Evolutionary conservation across 1,140 invertebrate species (phyloP), one percentile per base, ranked within the genome.

Genomic region (Micrasema minimum): DNA sequence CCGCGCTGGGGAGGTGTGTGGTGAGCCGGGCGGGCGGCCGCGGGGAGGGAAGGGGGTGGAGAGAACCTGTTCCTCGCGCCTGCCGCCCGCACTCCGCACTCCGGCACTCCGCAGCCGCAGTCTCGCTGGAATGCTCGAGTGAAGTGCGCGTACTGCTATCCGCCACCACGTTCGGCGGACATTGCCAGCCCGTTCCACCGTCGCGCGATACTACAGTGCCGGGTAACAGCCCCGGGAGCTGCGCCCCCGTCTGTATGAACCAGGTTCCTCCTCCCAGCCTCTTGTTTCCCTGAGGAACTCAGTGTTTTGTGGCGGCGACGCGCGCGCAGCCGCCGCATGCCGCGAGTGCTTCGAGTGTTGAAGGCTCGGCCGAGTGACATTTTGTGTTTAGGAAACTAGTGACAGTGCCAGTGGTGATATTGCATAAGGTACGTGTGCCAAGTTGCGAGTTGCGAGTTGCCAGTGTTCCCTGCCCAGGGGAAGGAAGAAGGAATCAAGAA

Each of bases 51-150:
- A 53, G 57, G 61, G 35, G 55, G 7, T 26, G 65, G 41, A 41
- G 11, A 37, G 38, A 64, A 64, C 65, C 57, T 64, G 71, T 68
- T 72, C 48, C 16, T 14, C n/a, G n/a, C 59, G 46, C 1, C 46
- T 16, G 59, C 51, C 50, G 59, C 61, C 50, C 55, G 46, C 61
- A 16, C 16, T 12, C 38, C 45, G 59, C 55, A 10, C n/a, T n/a
- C n/a, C n/a, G n/a, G n/a, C n/a, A n/a, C n/a, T n/a, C 26, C 48
- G 45, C 46, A 2, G 38, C 38, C 59, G 14, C 73, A 75, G 73
- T 75, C 69, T 69, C 57, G 73, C 55, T 69, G 73, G 73, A 67
- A 67, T 75, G 73, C 50, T 51, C 66, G 66, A 31, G 35, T 35
- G 66, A 37, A 53, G 45, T 37, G 72, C 65, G 51, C 67, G 72